Evolutionary conservation across 2,113 vertebrate species (phyloP), one percentile per base, ranked within the genome.

Genomic region (Odobenus rosmarus): DNA sequence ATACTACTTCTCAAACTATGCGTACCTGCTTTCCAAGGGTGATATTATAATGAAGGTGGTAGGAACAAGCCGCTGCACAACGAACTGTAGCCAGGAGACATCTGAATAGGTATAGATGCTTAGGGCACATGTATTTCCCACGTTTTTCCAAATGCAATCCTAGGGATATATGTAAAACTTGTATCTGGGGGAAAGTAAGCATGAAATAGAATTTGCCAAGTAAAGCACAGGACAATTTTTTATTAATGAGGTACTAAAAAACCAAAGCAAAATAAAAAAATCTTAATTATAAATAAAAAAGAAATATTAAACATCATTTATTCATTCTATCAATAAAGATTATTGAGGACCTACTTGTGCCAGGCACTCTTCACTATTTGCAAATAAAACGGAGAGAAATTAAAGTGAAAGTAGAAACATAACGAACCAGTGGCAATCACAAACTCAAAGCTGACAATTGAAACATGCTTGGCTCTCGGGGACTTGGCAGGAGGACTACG

Each of bases 1-100:
- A 95, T 33, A 96, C 90, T 95, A 96, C 83, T 84, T 97, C 83
- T 97, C 92, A 97, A 87, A 97, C 90, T 69, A 94, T 49, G 92
- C 57, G 90, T 77, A 42, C 64, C 42, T 81, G 15, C 82, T 96
- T 96, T 57, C 67, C 55, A 97, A 96, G 74, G 62, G 71, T 90
- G 96, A 77, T 69, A 79, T 51, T 42, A 82, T 16, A 74, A 89
- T 19, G 61, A 89, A 88, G 28, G 14, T 76, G 33, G 51, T 51
- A 80, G 42, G 33, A 69, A 36, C 4, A 72, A 67, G 49, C 5
- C 76, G 49, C 26, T 5, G 33, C 16, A 76, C 3, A 72, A 64
- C 3, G 10, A 77, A 23, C 21, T 93, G n/a, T 7, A 83, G 55
- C 77, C 21, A 55, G 33, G 13, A 84, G 55, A 85, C 61, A 87